Evolutionary conservation across 2,888 invertebrate species (phyloP).

Genomic region (Xestia rhomboidea): DNA sequence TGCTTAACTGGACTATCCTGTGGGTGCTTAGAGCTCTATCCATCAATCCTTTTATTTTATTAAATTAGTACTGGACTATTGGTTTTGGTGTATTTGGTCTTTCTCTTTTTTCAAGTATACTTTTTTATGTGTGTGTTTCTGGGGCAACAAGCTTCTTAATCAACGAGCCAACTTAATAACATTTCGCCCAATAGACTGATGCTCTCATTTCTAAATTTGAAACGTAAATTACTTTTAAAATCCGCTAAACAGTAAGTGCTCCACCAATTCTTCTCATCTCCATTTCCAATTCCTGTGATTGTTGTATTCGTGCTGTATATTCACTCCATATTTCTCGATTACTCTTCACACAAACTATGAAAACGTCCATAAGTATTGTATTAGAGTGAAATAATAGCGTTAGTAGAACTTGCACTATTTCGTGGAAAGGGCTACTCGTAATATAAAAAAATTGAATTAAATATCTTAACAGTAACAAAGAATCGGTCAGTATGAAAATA

Average conservation of each 20-base stretch:
- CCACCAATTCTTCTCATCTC: not conserved
- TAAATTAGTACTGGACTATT: not conserved
- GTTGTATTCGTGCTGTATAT: not conserved
- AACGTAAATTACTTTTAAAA: not conserved
- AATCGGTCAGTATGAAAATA: not conserved
- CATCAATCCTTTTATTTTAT: not conserved
- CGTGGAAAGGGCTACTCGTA: too few species aligned
- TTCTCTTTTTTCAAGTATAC: too few species aligned
- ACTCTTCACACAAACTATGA: constrained; percentile 2
- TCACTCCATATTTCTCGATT: not conserved
- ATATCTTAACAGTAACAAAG: not conserved
- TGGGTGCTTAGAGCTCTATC: too few species aligned
- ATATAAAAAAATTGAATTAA: not conserved
- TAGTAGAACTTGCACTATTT: not conserved
- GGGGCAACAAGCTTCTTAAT: too few species aligned
- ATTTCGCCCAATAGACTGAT: not conserved
- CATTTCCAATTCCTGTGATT: not conserved
- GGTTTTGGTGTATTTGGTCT: too few species aligned
- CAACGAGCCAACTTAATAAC: too few species aligned
- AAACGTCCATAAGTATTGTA: not conserved
- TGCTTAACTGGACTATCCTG: too few species aligned
- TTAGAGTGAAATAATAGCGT: not conserved
- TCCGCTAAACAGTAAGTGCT: not conserved
- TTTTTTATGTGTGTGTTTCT: too few species aligned
- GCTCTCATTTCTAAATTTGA: not conserved